Evolutionary conservation across 2,797 vertebrate species (phyloP).

Genomic region (Acipenser transmontanus): DNA sequence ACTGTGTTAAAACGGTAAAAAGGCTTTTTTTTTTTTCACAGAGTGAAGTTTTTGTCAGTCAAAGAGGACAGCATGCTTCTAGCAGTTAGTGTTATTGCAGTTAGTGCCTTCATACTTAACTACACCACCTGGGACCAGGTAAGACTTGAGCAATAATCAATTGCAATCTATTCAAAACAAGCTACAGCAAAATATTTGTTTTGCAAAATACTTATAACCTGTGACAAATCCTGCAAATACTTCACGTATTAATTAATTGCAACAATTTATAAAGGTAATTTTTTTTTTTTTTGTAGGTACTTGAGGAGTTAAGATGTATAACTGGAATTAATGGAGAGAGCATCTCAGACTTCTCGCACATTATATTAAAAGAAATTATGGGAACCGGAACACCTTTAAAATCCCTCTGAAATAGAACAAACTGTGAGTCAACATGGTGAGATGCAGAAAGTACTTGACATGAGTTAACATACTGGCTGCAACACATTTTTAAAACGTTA

Average conservation of each 20-base stretch:
- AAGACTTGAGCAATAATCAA: constrained; percentile 1
- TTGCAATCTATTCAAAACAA: too few relatives aligned
- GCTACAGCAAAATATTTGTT: too few relatives aligned
- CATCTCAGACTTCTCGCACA: constrained; percentile 67
- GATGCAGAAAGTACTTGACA: too few relatives aligned
- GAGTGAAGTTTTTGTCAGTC: constrained; percentile 76
- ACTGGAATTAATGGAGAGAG: constrained; percentile 76
- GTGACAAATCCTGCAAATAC: too few relatives aligned
- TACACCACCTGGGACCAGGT: constrained; percentile 72
- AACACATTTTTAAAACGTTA: too few relatives aligned
- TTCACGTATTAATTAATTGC: too few relatives aligned
- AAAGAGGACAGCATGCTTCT: constrained; percentile 89
- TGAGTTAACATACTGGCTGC: too few relatives aligned
- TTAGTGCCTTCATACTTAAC: constrained; percentile 73
- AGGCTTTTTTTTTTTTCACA: constrained; percentile 31
- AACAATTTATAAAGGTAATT: not conserved
- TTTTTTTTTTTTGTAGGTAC: constrained; percentile 54
- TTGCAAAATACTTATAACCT: too few relatives aligned
- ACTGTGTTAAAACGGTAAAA: too few relatives aligned
- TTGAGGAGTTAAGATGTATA: constrained; percentile 72
- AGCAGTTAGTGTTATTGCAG: constrained; percentile 74
- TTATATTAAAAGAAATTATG: constrained; percentile 60
- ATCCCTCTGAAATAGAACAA: constrained; percentile 3
- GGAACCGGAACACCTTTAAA: constrained; percentile 26
- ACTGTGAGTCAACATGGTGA: too few relatives aligned